Conservation (phyloP, 2,888 invertebrate genomes). For the Heliconius sara region DNA sequence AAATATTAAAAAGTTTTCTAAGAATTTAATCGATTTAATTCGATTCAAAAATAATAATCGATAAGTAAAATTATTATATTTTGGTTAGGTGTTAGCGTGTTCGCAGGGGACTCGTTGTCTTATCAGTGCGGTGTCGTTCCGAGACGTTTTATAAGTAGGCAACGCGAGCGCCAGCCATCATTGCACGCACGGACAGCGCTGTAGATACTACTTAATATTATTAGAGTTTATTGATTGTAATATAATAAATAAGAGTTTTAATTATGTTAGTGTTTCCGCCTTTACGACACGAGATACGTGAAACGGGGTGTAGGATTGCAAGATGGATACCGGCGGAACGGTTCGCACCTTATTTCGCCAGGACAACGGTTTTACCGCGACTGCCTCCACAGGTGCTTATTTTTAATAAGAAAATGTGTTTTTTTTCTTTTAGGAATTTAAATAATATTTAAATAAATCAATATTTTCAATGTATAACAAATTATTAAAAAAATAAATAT, state of each 20-base stretch:
- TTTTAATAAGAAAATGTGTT: not conserved
- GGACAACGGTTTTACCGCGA: conserved; percentile 64
- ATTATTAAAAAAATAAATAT: conserved; percentile 16
- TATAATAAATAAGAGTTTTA: conserved; percentile 43
- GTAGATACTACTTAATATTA: conserved; percentile 55
- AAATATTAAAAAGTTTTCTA: not conserved
- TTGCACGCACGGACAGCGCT: conserved; percentile 68
- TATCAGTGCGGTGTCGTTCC: conserved; percentile 75
- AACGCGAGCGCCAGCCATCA: conserved; percentile 67
- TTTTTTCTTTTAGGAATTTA: not conserved
- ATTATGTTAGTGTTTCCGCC: conserved; percentile 80
- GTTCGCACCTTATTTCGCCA: conserved; percentile 76
- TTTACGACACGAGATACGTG: conserved; percentile 69
- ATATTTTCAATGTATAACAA: not conserved
- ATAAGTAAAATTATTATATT: not conserved
- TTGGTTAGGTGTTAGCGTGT: conserved; percentile 22
- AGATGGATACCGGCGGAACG: conserved; percentile 77
- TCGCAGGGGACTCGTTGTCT: conserved; percentile 75
- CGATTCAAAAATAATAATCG: not conserved
- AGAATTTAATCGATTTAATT: not conserved
- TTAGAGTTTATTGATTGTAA: conserved; percentile 30
- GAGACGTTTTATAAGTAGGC: conserved; percentile 80
- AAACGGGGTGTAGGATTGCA: conserved; percentile 69
- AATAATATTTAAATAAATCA: not conserved
- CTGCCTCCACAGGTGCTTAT: conserved; percentile 72